A percentile compares a stretch with the other conserved stretches of the same genome.
Evolutionary conservation across 1,140 invertebrate species (phyloP).

Genomic region (Anadara kagoshimensis): DNA sequence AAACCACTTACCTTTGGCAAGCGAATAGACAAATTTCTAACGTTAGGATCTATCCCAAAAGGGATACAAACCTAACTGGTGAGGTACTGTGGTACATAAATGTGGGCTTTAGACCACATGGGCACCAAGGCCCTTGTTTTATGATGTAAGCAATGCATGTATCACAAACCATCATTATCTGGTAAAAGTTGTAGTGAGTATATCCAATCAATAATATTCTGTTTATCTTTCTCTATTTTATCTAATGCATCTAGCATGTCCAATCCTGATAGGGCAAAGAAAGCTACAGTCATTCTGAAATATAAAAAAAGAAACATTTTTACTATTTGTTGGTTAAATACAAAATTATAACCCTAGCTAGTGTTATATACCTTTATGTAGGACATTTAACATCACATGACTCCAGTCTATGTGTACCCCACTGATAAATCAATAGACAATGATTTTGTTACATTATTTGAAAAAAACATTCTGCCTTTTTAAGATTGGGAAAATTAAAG

Average conservation of each 20-base stretch:
- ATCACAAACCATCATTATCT: slow-evolving; percentile 76
- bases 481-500: too few relatives aligned
- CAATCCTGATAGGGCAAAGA: slow-evolving; percentile 91
- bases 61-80: background rate
- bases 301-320: slow-evolving; percentile 44
- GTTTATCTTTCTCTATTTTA: slow-evolving; percentile 77
- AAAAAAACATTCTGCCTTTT: background rate
- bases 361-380: slow-evolving; percentile 5
- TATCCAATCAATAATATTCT: slow-evolving; percentile 90
- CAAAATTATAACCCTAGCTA: slow-evolving; percentile 10
- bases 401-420: slow-evolving; percentile 1
- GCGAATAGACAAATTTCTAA: too few relatives aligned
- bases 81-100: too few relatives aligned
- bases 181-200: slow-evolving; percentile 87
- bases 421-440: background rate
- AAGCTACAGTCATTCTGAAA: slow-evolving; percentile 87
- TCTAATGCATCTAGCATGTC: slow-evolving; percentile 88
- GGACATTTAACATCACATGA: slow-evolving; percentile 9
- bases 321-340: background rate
- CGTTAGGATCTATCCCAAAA: too few relatives aligned
- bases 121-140: background rate
- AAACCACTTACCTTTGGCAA: too few relatives aligned
- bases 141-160: too few relatives aligned
- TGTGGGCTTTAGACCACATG: too few relatives aligned
- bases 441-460: background rate